These are phyloP conservation scores for Zonitis immaculata DNA, from an alignment of 2,888 invertebrate genomes.

Conservation along the genomic window DNA sequence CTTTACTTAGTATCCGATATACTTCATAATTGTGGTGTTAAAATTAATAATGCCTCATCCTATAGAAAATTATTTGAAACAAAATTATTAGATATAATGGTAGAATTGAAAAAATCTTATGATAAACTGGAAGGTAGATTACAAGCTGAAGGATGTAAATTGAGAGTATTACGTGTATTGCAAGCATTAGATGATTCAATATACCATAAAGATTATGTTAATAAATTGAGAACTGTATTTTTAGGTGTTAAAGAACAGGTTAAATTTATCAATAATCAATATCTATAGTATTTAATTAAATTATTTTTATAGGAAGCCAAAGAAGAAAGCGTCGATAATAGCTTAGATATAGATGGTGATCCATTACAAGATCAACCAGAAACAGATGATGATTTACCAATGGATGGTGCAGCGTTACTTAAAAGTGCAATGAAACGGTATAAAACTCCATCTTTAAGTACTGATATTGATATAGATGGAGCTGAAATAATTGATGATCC, in stretches of 20 bases:
- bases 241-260: conserved; percentile 63
- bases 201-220: conserved; percentile 89
- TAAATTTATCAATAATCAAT: conserved; percentile 4
- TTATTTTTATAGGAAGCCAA: conserved; percentile 15
- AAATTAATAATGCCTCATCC: conserved; percentile 93
- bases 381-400: conserved; percentile 63
- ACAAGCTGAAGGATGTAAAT: conserved; percentile 95
- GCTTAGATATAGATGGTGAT: conserved; percentile 67
- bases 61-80: conserved; percentile 84
- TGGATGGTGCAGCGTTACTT: conserved; percentile 77
- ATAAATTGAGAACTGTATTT: conserved; percentile 84
- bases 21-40: conserved; percentile 93
- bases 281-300: too few species aligned
- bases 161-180: conserved; percentile 81
- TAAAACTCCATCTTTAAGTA: conserved; percentile 31
- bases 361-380: conserved; percentile 52
- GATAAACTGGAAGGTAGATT: conserved; percentile 74
- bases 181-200: conserved; percentile 99
- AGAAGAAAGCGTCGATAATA: conserved; percentile 32
- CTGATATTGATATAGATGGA: conserved; percentile 63
- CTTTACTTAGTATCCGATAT: conserved; percentile 96
- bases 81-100: conserved; percentile 73
- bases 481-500: conserved; percentile 38
- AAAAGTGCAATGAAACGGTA: conserved; percentile 61
- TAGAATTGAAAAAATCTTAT: conserved; percentile 66